These are phyloP conservation scores for Tyrannus savana DNA, from an alignment of 2,113 vertebrate genomes.

Conservation along the genomic window DNA sequence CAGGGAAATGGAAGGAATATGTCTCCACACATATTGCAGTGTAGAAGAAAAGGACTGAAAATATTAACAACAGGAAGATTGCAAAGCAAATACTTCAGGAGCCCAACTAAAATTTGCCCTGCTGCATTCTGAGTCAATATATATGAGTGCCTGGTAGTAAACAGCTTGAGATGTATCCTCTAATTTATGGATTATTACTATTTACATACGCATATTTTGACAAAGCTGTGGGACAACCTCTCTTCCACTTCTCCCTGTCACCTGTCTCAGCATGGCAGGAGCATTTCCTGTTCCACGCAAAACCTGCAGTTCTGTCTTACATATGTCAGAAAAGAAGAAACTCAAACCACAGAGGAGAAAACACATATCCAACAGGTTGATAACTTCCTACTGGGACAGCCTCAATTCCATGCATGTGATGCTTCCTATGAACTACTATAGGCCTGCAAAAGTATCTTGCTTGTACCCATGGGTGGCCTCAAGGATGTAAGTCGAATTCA, in stretches of 20 bases:
- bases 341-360: background rate
- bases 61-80: background rate
- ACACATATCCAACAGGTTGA: rapidly evolving
- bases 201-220: background rate
- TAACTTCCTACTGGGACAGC: background rate
- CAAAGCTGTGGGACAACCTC: background rate
- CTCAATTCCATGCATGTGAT: background rate
- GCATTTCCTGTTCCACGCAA: background rate
- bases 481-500: background rate
- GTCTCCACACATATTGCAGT: background rate
- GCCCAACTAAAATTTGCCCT: background rate
- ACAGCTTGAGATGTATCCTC: background rate
- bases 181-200: background rate
- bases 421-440: background rate
- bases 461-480: background rate
- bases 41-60: background rate
- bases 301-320: background rate
- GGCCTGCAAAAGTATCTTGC: background rate
- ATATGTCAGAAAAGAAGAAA: background rate
- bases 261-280: background rate
- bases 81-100: background rate
- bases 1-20: background rate
- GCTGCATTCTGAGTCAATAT: background rate
- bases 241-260: background rate
- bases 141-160: background rate